Conservation (phyloP, 2,888 invertebrate species). For the Ephialtes manifestator region DNA sequence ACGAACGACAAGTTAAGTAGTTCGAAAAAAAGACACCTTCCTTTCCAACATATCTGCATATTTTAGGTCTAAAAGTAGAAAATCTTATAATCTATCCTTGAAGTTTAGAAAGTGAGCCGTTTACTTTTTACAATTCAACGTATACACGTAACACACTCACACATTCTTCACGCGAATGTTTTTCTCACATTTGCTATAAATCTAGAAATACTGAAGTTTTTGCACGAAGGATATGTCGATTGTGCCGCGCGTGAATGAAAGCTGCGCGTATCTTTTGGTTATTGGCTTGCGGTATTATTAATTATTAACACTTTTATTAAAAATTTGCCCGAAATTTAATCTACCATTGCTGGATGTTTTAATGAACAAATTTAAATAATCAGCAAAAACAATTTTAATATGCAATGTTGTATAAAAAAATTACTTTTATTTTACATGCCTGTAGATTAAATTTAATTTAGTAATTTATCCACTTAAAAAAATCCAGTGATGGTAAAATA, state of each 20-base stretch:
- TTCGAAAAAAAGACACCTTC: not conserved
- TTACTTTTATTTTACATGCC: no score
- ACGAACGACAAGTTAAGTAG: not conserved
- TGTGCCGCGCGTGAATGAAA: slow-evolving; percentile 31
- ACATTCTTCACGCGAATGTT: not conserved
- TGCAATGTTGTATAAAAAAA: no score
- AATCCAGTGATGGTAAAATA: no score
- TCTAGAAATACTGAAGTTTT: slow-evolving; percentile 71
- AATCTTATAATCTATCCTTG: not conserved
- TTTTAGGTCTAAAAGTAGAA: slow-evolving; percentile 1
- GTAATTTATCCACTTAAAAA: no score
- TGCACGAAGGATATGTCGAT: slow-evolving; percentile 53
- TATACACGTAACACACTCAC: not conserved
- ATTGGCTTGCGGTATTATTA: slow-evolving; percentile 50
- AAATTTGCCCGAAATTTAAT: no score
- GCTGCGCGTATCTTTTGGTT: slow-evolving; percentile 57
- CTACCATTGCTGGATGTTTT: no score
- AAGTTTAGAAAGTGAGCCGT: not conserved
- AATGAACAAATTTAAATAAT: no score
- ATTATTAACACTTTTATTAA: not conserved
- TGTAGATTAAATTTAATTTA: no score
- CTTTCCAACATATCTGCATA: not conserved
- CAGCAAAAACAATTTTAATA: no score
- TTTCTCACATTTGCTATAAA: slow-evolving; percentile 32
- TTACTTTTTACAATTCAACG: slow-evolving; percentile 12